Evolutionary conservation across 2,888 invertebrate species (phyloP).

Genomic region (Apamea crenata): DNA sequence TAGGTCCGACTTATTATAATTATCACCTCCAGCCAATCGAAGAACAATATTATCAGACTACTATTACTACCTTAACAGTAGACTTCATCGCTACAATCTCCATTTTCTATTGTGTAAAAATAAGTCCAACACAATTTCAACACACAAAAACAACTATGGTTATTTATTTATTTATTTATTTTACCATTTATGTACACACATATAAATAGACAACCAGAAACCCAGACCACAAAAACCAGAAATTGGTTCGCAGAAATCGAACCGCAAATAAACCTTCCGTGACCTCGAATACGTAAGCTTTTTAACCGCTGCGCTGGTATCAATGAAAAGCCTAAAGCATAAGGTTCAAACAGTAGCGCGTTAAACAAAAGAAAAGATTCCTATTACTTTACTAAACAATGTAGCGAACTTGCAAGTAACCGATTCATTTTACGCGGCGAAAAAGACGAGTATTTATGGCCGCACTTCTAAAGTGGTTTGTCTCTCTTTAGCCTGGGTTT

Average conservation of each 20-base stretch:
- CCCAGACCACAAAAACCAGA: no score
- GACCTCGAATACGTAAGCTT: slow-evolving; percentile 9
- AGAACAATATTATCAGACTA: no score
- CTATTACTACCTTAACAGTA: not conserved
- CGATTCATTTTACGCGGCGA: slow-evolving; percentile 43
- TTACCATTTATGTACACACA: no score
- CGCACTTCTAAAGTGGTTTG: slow-evolving; percentile 49
- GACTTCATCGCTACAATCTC: not conserved
- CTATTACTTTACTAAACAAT: slow-evolving; percentile 42
- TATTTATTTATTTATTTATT: no score
- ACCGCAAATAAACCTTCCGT: slow-evolving; percentile 3
- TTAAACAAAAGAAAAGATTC: slow-evolving; percentile 33
- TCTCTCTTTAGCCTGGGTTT: slow-evolving; percentile 41
- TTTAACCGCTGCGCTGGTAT: slow-evolving; percentile 28
- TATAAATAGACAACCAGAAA: no score
- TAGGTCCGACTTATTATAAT: no score
- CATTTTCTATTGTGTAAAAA: slow-evolving; percentile 6
- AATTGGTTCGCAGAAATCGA: slow-evolving; percentile 5
- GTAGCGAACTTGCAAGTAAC: slow-evolving; percentile 45
- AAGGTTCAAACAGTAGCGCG: slow-evolving; percentile 16
- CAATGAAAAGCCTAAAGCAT: slow-evolving; percentile 29
- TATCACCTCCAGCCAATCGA: no score
- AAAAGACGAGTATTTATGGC: slow-evolving; percentile 62
- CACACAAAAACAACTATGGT: not conserved
- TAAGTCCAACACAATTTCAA: not conserved